phyloP scores from a whole-genome alignment of 2,888 invertebrate genomes.

The Ptilodon capucinus region DNA sequence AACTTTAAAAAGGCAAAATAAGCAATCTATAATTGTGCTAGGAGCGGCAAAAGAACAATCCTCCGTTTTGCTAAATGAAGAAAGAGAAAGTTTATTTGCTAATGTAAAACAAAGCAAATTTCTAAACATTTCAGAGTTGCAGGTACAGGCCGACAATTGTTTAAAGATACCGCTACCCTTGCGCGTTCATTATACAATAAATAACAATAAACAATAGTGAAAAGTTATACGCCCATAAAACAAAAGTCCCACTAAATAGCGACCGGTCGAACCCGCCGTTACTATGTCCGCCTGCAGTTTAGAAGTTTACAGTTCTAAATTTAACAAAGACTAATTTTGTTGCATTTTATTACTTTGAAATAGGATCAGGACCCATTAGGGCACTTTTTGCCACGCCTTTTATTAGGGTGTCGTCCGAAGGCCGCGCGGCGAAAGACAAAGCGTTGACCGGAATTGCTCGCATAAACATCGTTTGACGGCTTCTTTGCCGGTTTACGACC shows the following conservation, averaged over 20 bases:
- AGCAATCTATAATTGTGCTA: too few relatives aligned
- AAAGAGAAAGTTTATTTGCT: not conserved
- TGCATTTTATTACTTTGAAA: slow-evolving; percentile 80
- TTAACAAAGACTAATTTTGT: slow-evolving; percentile 80
- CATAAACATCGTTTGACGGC: slow-evolving; percentile 79
- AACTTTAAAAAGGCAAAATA: too few relatives aligned
- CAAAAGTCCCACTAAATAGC: slow-evolving; percentile 49
- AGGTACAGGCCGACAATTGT: not conserved
- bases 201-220: slow-evolving; percentile 43
- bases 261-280: slow-evolving; percentile 46
- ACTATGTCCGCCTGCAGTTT: slow-evolving; percentile 53
- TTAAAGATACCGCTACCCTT: slow-evolving; percentile 14
- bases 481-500: slow-evolving; percentile 70
- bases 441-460: slow-evolving; percentile 70
- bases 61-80: not conserved
- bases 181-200: slow-evolving; percentile 23
- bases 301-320: slow-evolving; percentile 65
- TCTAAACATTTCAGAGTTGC: not conserved
- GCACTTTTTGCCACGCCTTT: slow-evolving; percentile 79
- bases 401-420: slow-evolving; percentile 81
- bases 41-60: not conserved
- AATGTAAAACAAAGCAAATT: not conserved
- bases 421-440: slow-evolving; percentile 77
- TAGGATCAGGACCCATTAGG: slow-evolving; percentile 78
- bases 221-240: slow-evolving; percentile 63